Base-by-base conservation (phyloP, 2,888 invertebrate species). In the Nymphalis polychloros region DNA sequence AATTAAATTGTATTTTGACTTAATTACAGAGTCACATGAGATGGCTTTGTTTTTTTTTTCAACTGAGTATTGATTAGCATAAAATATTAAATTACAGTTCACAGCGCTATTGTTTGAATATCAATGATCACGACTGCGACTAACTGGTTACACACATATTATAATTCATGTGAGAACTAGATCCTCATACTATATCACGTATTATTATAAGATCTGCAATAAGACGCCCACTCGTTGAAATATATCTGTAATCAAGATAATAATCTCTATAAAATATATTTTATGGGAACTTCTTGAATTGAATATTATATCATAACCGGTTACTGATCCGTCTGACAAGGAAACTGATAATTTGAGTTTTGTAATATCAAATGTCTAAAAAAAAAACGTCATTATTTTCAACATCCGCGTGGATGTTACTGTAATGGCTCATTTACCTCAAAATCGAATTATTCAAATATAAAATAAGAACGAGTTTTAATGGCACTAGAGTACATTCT, bases 161-260 rank as follows among this genome's bases (percentile, higher is more conserved):
- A 60, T 63, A 63, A 67, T 67, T 67, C 63, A 63, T 55, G 69
- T 70, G 69, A 70, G 69, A 70, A 70, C 63, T 63, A 63, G 67
- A 63, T 63, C 63, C 67, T 57, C 41, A 50, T 41, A 63, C 52
- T 66, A 52, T 50, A 59, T 64, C 55, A 48, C 19, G 55, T 27
- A 60, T 59, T 62, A 66, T 66, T 69, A 55, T 55, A 66, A 53
- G 52, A 63, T 60, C 66, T 41, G 59, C 66, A 66, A 66, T 57
- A 53, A 19, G 47, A 68, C 65, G 63, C 66, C 59, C 59, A 63
- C 66, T 49, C 13, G 62, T 62, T 55, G 62, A 57, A 57, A 62
- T 60, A 60, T 60, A 53, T 67, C n/a, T 62, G 55, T 61, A 67
- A 67, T 67, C 61, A 55, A 67, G 67, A 67, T 67, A 62, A 67